Evolutionary conservation across 2,888 invertebrate genomes (phyloP).

Genomic region (Zaprionus bogoriensis): DNA sequence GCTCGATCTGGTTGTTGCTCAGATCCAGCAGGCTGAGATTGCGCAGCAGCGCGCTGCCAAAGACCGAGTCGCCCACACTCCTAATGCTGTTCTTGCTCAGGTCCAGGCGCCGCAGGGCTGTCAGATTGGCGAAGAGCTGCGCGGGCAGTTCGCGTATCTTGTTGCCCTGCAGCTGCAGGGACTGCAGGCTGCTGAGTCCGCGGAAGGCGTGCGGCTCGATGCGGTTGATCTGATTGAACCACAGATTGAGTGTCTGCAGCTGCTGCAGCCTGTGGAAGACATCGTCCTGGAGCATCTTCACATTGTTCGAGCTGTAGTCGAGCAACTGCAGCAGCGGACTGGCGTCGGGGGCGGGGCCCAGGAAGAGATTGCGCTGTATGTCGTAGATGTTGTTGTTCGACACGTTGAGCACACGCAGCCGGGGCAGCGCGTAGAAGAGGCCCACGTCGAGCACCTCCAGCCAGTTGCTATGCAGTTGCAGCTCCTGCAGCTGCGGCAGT

Average conservation of each 20-base stretch:
- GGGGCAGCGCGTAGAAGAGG: constrained; percentile 63
- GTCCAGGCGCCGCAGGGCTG: constrained; percentile 65
- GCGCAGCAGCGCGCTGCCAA: constrained; percentile 60
- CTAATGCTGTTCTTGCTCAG: constrained; percentile 70
- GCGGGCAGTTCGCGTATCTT: constrained; percentile 62
- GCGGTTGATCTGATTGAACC: constrained; percentile 65
- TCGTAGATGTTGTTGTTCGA: constrained; percentile 71
- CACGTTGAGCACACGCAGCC: constrained; percentile 68
- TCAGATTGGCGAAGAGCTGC: constrained; percentile 68
- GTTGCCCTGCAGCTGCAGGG: constrained; percentile 70
- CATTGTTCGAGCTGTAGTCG: constrained; percentile 77
- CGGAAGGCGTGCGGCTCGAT: constrained; percentile 67
- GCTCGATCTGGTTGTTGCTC: constrained; percentile 64
- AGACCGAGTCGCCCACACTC: constrained; percentile 53
- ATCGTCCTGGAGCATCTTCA: constrained; percentile 47
- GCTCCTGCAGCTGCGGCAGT: constrained; percentile 58
- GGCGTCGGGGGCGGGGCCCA: constrained; percentile 42
- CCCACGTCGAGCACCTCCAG: constrained; percentile 66
- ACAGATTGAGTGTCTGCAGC: constrained; percentile 70
- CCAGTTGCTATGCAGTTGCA: constrained; percentile 69
- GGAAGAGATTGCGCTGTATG: constrained; percentile 59
- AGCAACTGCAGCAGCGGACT: constrained; percentile 51
- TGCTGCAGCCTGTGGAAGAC: constrained; percentile 63
- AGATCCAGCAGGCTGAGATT: constrained; percentile 64
- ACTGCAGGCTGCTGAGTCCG: constrained; percentile 61